These are phyloP conservation scores for Hyla sarda DNA, from an alignment of 2,113 vertebrate genomes.

Conservation along the genomic window DNA sequence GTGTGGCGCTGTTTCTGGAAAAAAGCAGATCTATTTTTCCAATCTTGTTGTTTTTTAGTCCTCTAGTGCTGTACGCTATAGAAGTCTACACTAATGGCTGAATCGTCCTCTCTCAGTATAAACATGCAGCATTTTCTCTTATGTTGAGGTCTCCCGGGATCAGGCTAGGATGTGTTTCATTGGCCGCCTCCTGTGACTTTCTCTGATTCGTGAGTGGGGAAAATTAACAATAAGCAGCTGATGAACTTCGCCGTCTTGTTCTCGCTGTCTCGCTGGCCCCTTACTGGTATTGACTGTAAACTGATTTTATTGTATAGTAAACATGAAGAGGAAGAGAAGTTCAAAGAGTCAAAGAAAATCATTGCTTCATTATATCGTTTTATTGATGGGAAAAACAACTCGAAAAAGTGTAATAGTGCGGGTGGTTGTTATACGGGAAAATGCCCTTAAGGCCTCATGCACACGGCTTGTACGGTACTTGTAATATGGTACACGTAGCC, in stretches of 20 bases:
- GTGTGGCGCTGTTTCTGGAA: not conserved
- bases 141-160: not conserved
- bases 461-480: not conserved
- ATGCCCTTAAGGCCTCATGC: not conserved
- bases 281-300: constrained; percentile 27
- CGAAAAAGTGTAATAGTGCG: not conserved
- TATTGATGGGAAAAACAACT: not conserved
- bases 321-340: not conserved
- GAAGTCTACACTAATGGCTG: not conserved
- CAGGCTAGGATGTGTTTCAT: not conserved
- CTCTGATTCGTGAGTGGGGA: not conserved
- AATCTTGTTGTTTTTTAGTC: not conserved
- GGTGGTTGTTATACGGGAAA: not conserved
- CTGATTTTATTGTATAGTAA: constrained; percentile 15
- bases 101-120: not conserved
- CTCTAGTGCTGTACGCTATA: too few relatives aligned
- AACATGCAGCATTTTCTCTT: not conserved
- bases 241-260: not conserved
- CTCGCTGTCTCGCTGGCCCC: not conserved
- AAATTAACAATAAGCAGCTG: not conserved
- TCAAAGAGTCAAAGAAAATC: not conserved
- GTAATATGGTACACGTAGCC: too few relatives aligned
- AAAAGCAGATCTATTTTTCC: not conserved
- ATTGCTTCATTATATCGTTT: not conserved
- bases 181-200: not conserved